These are phyloP conservation scores for Hydraecia micacea DNA, from an alignment of 2,888 invertebrate genomes.

Conservation along the genomic window DNA sequence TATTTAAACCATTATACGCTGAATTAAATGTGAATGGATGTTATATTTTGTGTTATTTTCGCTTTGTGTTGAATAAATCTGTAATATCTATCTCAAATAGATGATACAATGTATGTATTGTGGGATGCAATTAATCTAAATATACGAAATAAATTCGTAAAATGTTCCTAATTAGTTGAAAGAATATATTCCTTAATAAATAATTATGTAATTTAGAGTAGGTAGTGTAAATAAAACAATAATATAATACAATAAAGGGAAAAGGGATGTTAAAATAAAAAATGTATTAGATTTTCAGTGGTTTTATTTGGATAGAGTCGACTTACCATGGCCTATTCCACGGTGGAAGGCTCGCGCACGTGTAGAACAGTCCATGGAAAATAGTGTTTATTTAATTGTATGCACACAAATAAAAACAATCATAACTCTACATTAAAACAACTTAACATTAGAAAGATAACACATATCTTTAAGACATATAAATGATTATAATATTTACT, in stretches of 20 bases:
- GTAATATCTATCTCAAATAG: not conserved
- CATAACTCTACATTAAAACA: constrained; percentile 69
- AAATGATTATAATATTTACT: constrained; percentile 53
- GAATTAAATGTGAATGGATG: constrained; percentile 9
- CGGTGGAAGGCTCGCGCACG: constrained; percentile 84
- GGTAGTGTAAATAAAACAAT: constrained; percentile 40
- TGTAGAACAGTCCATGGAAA: constrained; percentile 89
- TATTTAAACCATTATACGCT: constrained; percentile 6
- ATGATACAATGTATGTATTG: not conserved
- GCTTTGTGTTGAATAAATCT: constrained; percentile 1
- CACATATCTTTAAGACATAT: constrained; percentile 59
- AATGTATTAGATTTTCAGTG: constrained; percentile 70
- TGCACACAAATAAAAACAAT: constrained; percentile 78
- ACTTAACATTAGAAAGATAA: constrained; percentile 62
- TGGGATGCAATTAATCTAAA: constrained; percentile 10
- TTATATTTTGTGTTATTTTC: not conserved
- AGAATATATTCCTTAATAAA: constrained; percentile 10
- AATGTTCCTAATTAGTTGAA: constrained; percentile 47
- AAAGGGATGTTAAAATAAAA: constrained; percentile 72
- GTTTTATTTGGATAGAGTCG: constrained; percentile 84
- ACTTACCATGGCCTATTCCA: constrained; percentile 90
- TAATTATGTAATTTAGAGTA: constrained; percentile 15
- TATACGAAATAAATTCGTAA: not conserved
- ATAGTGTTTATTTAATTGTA: constrained; percentile 84
- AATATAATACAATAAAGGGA: constrained; percentile 5